These are phyloP conservation scores for Acinonyx jubatus DNA, from an alignment of 2,113 vertebrate genomes.

Conservation along the genomic window DNA sequence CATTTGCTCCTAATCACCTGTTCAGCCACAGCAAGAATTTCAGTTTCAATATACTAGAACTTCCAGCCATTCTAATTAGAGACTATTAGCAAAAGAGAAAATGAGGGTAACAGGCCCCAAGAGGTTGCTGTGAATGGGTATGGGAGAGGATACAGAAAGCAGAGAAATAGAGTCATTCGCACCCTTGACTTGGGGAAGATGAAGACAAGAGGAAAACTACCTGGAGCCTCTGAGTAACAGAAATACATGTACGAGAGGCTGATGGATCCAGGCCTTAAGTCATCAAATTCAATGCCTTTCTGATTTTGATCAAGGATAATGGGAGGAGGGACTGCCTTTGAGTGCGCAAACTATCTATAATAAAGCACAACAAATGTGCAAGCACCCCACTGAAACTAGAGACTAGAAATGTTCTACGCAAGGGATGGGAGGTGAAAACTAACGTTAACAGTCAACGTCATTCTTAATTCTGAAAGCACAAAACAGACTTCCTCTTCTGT, in stretches of 20 bases:
- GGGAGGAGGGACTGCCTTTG: not conserved
- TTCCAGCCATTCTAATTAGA: slow-evolving; percentile 13
- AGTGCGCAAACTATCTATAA: not conserved
- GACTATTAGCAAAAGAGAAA: not conserved
- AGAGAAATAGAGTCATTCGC: not conserved
- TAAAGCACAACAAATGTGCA: not conserved
- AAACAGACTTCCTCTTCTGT: not conserved
- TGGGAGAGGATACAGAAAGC: not conserved
- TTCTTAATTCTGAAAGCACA: slow-evolving; percentile 10
- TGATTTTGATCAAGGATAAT: not conserved
- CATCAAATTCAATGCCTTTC: not conserved
- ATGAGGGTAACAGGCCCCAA: not conserved
- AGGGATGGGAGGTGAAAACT: not conserved
- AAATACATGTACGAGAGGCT: not conserved
- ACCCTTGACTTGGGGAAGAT: not conserved
- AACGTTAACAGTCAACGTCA: not conserved
- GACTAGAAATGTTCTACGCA: not conserved
- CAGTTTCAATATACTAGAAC: not conserved
- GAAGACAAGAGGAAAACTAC: not conserved
- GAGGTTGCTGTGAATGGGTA: not conserved
- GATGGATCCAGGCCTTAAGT: not conserved
- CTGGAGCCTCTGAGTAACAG: not conserved
- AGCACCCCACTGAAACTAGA: not conserved
- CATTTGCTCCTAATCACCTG: not conserved
- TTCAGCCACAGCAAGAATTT: not conserved